Percentiles rank a stretch among this genome's conserved stretches.
Conservation (phyloP, 1,140 invertebrate genomes). For the Drosophila dunni region DNA sequence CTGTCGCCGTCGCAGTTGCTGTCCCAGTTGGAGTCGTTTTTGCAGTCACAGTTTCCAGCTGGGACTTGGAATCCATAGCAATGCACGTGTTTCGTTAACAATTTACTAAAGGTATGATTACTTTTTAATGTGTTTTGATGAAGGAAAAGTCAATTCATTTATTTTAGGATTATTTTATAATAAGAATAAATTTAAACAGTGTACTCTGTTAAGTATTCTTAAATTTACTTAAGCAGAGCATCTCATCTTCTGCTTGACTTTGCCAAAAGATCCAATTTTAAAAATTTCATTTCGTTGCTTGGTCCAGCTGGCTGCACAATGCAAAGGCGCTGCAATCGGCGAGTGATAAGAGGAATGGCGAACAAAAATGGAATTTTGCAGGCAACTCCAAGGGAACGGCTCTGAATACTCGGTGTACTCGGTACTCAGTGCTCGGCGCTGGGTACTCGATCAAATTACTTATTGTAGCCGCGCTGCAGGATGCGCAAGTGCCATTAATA, state of each 20-base stretch:
- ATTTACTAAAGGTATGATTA: conserved; percentile 2
- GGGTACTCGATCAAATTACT: conserved; percentile 79
- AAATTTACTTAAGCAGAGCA: not conserved
- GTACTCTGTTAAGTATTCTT: not conserved
- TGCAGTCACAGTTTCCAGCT: conserved; percentile 24
- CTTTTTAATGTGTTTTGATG: not conserved
- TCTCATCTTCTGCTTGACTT: not conserved
- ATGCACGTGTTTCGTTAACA: conserved; percentile 17
- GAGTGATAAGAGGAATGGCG: conserved; percentile 9
- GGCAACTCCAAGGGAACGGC: not conserved
- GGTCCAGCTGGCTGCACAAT: conserved; percentile 48
- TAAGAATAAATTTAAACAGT: not conserved
- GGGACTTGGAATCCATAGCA: conserved; percentile 32
- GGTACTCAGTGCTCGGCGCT: conserved; percentile 4
- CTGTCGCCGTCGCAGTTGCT: not conserved
- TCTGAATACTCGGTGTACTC: conserved; percentile 25
- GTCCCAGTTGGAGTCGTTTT: conserved; percentile 13
- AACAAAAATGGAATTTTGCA: not conserved
- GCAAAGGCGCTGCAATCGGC: conserved; percentile 43
- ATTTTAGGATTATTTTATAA: too few species aligned
- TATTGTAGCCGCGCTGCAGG: conserved; percentile 74
- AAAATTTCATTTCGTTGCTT: conserved; percentile 60
- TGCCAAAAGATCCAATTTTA: conserved; percentile 20
- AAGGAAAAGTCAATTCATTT: too few species aligned
- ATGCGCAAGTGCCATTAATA: conserved; percentile 79